Conservation (phyloP, 2,797 vertebrate species). For the Sebastes trivittatus region DNA sequence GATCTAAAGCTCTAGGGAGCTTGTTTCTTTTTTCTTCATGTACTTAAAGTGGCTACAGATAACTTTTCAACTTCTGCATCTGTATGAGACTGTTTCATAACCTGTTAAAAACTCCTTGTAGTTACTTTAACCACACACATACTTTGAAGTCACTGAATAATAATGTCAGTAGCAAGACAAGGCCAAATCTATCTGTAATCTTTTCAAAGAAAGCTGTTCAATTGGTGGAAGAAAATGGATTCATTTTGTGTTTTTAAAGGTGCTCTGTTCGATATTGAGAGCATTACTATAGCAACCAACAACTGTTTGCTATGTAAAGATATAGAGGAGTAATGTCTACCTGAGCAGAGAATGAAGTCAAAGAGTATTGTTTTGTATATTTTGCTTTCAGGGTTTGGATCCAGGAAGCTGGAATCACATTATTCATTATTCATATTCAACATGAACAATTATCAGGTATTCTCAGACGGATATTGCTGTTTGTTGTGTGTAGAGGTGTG, state of each 20-base stretch:
- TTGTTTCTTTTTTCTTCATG: background rate
- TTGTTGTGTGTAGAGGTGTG: no score
- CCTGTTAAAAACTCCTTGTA: background rate
- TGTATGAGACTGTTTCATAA: background rate
- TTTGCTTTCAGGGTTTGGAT: background rate
- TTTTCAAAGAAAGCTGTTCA: slow-evolving; percentile 14
- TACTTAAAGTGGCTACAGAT: background rate
- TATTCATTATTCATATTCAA: no score
- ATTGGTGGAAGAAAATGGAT: slow-evolving; percentile 4
- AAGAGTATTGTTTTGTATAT: background rate
- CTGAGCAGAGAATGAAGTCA: no score
- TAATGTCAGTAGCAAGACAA: slow-evolving; percentile 9
- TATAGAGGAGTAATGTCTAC: no score
- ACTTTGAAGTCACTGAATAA: slow-evolving; percentile 7
- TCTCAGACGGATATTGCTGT: no score
- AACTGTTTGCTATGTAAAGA: no score
- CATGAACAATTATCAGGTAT: no score
- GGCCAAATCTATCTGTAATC: background rate
- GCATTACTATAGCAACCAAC: no score
- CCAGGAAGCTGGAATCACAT: background rate
- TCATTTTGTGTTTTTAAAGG: background rate
- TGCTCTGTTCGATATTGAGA: background rate
- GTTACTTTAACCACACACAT: background rate
- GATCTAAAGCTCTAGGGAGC: background rate
- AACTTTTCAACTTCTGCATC: background rate